phyloP scores from a whole-genome alignment of 2,888 invertebrate species.

The Eupithecia pulchellata region DNA sequence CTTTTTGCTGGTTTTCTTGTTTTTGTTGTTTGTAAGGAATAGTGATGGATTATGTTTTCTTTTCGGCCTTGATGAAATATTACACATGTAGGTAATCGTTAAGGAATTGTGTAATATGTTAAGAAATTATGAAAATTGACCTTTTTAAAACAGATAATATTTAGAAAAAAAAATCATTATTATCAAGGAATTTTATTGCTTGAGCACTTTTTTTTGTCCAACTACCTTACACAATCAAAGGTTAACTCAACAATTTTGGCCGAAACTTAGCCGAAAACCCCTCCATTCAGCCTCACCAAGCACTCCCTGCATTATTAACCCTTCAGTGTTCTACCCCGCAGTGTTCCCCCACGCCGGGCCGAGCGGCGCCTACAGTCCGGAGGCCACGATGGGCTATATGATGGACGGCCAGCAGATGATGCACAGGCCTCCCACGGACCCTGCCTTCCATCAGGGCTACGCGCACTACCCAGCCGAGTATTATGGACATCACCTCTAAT shows the following conservation, averaged over 20 bases:
- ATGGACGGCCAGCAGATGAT: slow-evolving; percentile 99
- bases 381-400: slow-evolving; percentile 98
- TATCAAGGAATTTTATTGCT: too few species aligned
- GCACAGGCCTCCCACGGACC: slow-evolving; percentile 97
- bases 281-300: neutral
- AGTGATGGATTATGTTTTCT: slow-evolving; percentile 14
- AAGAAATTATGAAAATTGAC: too few species aligned
- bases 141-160: too few species aligned
- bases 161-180: too few species aligned
- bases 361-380: slow-evolving; percentile 97
- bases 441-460: slow-evolving; percentile 97
- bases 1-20: slow-evolving; percentile 40
- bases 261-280: neutral
- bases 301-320: slow-evolving; percentile 76
- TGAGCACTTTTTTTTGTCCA: neutral
- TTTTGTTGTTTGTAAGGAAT: slow-evolving; percentile 29
- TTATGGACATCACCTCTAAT: slow-evolving; percentile 97
- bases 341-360: slow-evolving; percentile 98
- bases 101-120: neutral
- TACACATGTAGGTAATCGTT: neutral
- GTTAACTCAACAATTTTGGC: neutral
- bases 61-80: slow-evolving; percentile 13
- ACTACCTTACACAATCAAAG: neutral
- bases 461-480: slow-evolving; percentile 96
- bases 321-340: slow-evolving; percentile 85